phyloP scores from a whole-genome alignment of 2,888 invertebrate species.

The Zhengitettix transpicula region DNA sequence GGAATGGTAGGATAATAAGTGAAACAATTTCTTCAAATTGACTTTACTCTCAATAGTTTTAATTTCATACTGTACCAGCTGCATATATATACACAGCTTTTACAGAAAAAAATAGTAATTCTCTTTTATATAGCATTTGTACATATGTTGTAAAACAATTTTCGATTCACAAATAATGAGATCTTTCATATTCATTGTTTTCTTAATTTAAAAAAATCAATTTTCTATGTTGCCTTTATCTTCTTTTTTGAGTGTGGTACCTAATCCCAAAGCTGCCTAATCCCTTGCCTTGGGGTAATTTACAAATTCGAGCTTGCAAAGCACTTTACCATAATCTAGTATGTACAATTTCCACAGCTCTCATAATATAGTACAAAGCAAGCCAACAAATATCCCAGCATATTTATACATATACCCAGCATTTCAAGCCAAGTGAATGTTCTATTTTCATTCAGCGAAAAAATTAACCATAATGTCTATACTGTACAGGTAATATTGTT shows the following conservation, averaged over 20 bases:
- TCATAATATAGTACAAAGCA: not conserved
- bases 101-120: not conserved
- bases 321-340: constrained; percentile 3
- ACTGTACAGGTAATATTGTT: constrained; percentile 1
- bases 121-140: constrained; percentile 6
- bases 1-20: not conserved
- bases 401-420: not conserved
- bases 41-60: not conserved
- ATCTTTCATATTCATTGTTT: constrained; percentile 13
- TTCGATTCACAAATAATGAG: constrained; percentile 13
- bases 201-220: constrained; percentile 7
- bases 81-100: not conserved
- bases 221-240: not conserved
- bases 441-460: not conserved
- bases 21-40: not conserved
- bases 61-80: not conserved
- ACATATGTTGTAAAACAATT: constrained; percentile 8
- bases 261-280: constrained; percentile 7
- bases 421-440: not conserved
- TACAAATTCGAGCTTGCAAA: constrained; percentile 2
- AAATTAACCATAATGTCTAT: not conserved
- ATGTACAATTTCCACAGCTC: constrained; percentile 6
- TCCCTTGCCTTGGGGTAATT: constrained; percentile 4
- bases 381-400: not conserved
- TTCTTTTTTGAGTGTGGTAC: constrained; percentile 1